Evolutionary conservation across 2,888 invertebrate species (phyloP).

Genomic region (Tinea semifulvella): DNA sequence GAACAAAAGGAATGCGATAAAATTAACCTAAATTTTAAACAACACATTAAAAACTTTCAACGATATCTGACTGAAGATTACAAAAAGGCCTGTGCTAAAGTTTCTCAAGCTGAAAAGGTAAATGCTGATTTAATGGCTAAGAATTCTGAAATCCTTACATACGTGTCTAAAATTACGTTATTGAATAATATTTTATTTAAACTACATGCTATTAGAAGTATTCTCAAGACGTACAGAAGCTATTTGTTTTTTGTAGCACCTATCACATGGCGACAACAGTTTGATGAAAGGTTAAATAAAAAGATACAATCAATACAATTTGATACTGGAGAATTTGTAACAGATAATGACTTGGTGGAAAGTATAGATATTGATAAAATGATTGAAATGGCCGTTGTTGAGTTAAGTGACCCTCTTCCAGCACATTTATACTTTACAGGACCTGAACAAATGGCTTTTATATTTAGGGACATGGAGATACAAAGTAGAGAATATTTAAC

Average conservation of each 20-base stretch:
- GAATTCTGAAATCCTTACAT: slow-evolving; percentile 42
- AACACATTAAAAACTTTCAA: slow-evolving; percentile 53
- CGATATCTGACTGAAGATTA: slow-evolving; percentile 56
- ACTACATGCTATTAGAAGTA: slow-evolving; percentile 45
- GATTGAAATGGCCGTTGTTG: slow-evolving; percentile 41
- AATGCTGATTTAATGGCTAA: slow-evolving; percentile 38
- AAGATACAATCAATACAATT: slow-evolving; percentile 46
- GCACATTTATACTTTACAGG: slow-evolving; percentile 38
- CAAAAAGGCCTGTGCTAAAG: slow-evolving; percentile 46
- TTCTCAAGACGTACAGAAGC: slow-evolving; percentile 47
- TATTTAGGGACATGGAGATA: slow-evolving; percentile 54
- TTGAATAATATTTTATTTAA: slow-evolving; percentile 52
- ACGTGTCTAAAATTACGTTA: slow-evolving; percentile 39
- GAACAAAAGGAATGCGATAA: slow-evolving; percentile 38
- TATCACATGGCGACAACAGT: slow-evolving; percentile 45
- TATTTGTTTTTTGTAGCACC: slow-evolving; percentile 54
- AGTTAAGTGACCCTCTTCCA: slow-evolving; percentile 38
- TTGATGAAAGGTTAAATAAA: slow-evolving; percentile 43
- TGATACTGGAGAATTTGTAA: slow-evolving; percentile 43
- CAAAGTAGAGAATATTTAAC: slow-evolving; percentile 57
- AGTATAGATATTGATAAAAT: slow-evolving; percentile 50
- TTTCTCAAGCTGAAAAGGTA: slow-evolving; percentile 40
- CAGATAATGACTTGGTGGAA: slow-evolving; percentile 50
- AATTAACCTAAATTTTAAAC: slow-evolving; percentile 39
- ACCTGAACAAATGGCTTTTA: slow-evolving; percentile 47